These are phyloP conservation scores for Drosophila melanogaster DNA, from an alignment of 1,140 invertebrate species.

Conservation along the genomic window Release_6_plus_ISO1_MT NT_033777.3:15432501-15433000, in stretches of 20 bases:
- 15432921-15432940: conserved; percentile 13
- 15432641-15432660: conserved; percentile 6
- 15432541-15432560: conserved; percentile 61
- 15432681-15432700: conserved; percentile 17
- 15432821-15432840: conserved; percentile 58
- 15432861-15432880: conserved; percentile 78
- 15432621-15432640: conserved; percentile 56
- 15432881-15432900: conserved; percentile 78
- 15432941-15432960: conserved; percentile 11
- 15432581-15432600: conserved; percentile 79
- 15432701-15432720: conserved; percentile 5
- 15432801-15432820: conserved; percentile 82
- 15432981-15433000: conserved; percentile 16
- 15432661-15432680: conserved; percentile 16
- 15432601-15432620: conserved; percentile 58
- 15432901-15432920: conserved; percentile 38
- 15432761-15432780: conserved; percentile 75
- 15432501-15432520: conserved; percentile 74
- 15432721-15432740: conserved; percentile 39
- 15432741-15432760: conserved; percentile 74
- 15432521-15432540: conserved; percentile 76
- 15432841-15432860: conserved; percentile 74
- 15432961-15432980: conserved; percentile 5
- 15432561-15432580: conserved; percentile 63
- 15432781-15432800: conserved; percentile 38